Evolutionary conservation across 1,140 invertebrate species (phyloP).

Genomic region (Delia radicum): DNA sequence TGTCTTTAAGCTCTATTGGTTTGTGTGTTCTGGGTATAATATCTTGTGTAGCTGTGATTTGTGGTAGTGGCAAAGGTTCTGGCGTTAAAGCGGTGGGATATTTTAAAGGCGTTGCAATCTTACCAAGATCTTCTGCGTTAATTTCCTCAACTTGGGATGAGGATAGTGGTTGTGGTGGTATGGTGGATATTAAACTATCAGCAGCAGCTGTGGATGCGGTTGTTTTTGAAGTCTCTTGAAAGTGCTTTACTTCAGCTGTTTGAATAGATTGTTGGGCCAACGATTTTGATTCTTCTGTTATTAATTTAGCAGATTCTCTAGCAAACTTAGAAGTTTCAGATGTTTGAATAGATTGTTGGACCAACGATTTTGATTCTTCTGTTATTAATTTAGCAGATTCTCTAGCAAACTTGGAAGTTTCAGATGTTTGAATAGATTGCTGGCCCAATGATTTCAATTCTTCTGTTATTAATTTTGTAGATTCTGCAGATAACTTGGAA

Average conservation of each 20-base stretch:
- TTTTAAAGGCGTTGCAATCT: background rate
- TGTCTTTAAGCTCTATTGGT: constrained; percentile 35
- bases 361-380: background rate
- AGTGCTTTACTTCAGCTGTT: background rate
- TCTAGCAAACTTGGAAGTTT: too few species aligned
- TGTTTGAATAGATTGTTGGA: background rate
- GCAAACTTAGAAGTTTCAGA: too few species aligned
- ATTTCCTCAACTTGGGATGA: background rate
- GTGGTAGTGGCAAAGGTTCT: background rate
- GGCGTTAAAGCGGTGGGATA: background rate
- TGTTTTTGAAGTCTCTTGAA: too few species aligned
- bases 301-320: too few species aligned
- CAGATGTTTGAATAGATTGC: background rate
- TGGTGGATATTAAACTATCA: too few species aligned
- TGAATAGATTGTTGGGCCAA: background rate
- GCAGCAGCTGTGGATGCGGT: background rate
- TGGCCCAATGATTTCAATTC: background rate
- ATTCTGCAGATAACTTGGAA: too few species aligned
- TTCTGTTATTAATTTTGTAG: too few species aligned
- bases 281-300: background rate
- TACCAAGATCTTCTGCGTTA: constrained; percentile 11
- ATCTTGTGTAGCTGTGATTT: constrained; percentile 7
- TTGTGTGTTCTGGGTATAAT: constrained; percentile 39
- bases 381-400: too few species aligned
- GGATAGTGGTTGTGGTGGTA: background rate